These are phyloP conservation scores for Chloropsis hardwickii DNA, from an alignment of 2,113 vertebrate genomes.

Conservation along the genomic window DNA sequence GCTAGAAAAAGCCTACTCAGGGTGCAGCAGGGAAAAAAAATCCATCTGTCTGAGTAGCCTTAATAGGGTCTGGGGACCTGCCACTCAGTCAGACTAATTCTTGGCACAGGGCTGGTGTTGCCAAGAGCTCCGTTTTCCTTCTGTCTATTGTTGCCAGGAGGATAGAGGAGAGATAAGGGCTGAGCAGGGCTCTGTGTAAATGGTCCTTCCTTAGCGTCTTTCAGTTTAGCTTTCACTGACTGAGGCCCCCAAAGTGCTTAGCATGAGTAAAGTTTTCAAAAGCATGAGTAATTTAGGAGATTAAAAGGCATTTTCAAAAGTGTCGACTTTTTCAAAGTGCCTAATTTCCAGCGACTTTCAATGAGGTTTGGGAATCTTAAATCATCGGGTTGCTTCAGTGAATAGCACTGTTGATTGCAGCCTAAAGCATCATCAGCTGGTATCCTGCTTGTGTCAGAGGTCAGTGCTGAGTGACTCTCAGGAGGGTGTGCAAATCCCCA, in stretches of 20 bases:
- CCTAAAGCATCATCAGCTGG: background rate
- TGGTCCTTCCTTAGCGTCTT: background rate
- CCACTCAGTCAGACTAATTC: background rate
- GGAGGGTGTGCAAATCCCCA: background rate
- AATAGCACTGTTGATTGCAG: slow-evolving; percentile 2
- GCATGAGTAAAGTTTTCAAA: slow-evolving; percentile 39
- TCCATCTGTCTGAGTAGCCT: background rate
- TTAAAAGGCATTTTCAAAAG: slow-evolving; percentile 49
- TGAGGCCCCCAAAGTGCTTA: slow-evolving; percentile 19
- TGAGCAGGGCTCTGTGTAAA: background rate
- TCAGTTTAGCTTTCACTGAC: slow-evolving; percentile 14
- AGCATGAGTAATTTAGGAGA: slow-evolving; percentile 31
- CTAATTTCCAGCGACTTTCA: slow-evolving; percentile 23
- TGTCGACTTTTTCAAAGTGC: slow-evolving; percentile 13
- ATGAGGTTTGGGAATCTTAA: background rate
- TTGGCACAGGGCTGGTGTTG: slow-evolving; percentile 19
- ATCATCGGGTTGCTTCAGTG: background rate
- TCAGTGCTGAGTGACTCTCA: background rate
- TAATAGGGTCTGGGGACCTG: background rate
- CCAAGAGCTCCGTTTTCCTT: background rate
- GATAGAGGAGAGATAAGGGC: slow-evolving; percentile 12
- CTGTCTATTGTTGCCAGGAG: background rate
- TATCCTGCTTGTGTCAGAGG: slow-evolving; percentile 11
- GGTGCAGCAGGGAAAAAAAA: background rate
- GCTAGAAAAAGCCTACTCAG: background rate